A percentile compares a stretch with the other conserved stretches of the same genome.
These are phyloP conservation scores for Leptinotarsa texana DNA, from an alignment of 1,140 invertebrate genomes.

Conservation along the genomic window DNA sequence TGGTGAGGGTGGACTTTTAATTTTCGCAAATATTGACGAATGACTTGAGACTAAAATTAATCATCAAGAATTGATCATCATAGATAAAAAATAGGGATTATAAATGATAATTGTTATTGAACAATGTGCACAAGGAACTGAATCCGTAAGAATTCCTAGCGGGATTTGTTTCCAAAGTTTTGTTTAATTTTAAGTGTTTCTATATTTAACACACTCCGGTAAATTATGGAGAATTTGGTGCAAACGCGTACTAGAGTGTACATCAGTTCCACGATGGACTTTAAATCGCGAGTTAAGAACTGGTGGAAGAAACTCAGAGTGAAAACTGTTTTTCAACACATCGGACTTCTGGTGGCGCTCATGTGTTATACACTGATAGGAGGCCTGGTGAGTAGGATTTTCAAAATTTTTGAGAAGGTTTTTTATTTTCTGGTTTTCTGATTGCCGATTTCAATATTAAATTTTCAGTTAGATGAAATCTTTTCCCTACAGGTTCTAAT, in stretches of 20 bases:
- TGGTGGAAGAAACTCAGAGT: conserved; percentile 60
- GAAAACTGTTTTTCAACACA: conserved; percentile 68
- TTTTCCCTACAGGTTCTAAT: too few relatives aligned
- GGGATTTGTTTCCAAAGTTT: not conserved
- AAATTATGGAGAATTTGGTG: conserved; percentile 29
- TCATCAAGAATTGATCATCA: too few relatives aligned
- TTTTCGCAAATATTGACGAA: too few relatives aligned
- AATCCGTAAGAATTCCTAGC: not conserved
- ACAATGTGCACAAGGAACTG: too few relatives aligned
- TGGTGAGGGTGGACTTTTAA: too few relatives aligned
- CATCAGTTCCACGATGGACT: conserved; percentile 45
- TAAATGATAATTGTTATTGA: too few relatives aligned
- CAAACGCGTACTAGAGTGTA: conserved; percentile 42
- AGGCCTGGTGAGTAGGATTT: conserved; percentile 66
- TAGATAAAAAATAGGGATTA: too few relatives aligned
- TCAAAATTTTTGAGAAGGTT: too few relatives aligned
- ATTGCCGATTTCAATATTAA: not conserved
- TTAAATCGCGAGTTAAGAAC: conserved; percentile 46
- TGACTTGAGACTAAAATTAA: too few relatives aligned
- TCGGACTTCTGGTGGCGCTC: conserved; percentile 70
- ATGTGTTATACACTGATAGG: conserved; percentile 75
- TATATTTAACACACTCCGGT: conserved; percentile 9
- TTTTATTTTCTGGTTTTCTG: not conserved
- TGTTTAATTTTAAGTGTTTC: conserved; percentile 11
- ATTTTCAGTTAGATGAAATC: too few relatives aligned